A percentile compares a stretch with the other conserved stretches of the same genome.
Evolutionary conservation across 1,140 invertebrate species (phyloP).

Genomic region (Diabrotica virgifera): DNA sequence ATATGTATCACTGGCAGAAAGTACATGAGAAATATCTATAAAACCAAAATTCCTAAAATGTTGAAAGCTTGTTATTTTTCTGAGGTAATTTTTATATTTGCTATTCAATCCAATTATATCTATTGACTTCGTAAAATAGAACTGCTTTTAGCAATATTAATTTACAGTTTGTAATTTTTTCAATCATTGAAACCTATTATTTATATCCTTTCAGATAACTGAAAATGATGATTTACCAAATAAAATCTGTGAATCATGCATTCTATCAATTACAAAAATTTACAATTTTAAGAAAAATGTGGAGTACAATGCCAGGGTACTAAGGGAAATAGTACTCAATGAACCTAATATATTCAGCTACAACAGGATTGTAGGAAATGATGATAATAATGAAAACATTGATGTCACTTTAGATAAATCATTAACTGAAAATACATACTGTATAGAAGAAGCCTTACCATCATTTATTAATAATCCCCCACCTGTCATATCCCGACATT

Average conservation of each 20-base stretch:
- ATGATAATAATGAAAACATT: conserved; percentile 12
- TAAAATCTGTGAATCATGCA: conserved; percentile 34
- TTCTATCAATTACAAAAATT: conserved; percentile 34
- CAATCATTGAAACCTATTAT: no score
- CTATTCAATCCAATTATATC: no score
- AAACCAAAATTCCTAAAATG: conserved; percentile 33
- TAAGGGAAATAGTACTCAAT: conserved; percentile 15
- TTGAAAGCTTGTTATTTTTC: conserved; percentile 32
- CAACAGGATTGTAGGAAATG: conserved; percentile 26
- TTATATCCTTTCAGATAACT: conserved; percentile 24
- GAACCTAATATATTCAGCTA: no score
- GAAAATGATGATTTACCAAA: conserved; percentile 35
- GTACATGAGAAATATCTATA: conserved; percentile 33
- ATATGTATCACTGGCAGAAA: conserved; percentile 32
- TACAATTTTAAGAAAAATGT: conserved; percentile 38
- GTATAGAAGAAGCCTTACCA: conserved; percentile 31
- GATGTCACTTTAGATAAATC: conserved; percentile 8
- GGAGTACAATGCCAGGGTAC: conserved; percentile 28
- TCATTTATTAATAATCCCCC: conserved; percentile 29
- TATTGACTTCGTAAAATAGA: no score
- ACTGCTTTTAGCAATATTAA: no score
- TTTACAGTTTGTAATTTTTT: no score
- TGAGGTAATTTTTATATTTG: conserved; percentile 26
- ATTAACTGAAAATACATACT: neutral
- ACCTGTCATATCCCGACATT: conserved; percentile 35